These are phyloP conservation scores for Nymphicus hollandicus DNA, from an alignment of 2,113 vertebrate genomes.

Conservation along the genomic window DNA sequence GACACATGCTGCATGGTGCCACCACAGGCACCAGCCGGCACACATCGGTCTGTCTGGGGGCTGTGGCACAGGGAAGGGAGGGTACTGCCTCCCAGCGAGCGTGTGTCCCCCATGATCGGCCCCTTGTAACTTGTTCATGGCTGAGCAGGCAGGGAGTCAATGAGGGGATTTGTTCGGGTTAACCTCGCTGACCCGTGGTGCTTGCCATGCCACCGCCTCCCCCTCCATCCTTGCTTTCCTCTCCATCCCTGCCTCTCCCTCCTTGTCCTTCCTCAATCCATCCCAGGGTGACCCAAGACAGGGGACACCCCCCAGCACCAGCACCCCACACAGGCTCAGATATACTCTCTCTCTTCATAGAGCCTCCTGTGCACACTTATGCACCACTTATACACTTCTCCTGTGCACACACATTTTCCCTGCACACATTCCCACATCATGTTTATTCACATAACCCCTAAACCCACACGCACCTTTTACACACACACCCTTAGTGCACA, in stretches of 20 bases:
- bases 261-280: accelerated
- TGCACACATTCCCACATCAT: not conserved
- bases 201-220: not conserved
- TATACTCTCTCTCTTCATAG: not conserved
- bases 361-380: accelerated
- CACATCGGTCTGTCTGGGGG: accelerated
- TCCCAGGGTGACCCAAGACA: accelerated
- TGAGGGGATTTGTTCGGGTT: conserved; percentile 34
- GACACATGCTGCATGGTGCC: accelerated
- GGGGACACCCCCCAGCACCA: not conserved
- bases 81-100: accelerated
- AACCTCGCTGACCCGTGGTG: not conserved
- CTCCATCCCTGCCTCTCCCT: not conserved
- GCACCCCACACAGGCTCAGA: not conserved
- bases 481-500: not conserved
- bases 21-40: accelerated
- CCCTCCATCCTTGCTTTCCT: not conserved
- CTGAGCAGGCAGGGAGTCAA: conserved; percentile 41
- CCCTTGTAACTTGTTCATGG: not conserved
- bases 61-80: accelerated
- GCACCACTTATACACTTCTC: too few species aligned
- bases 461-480: not conserved
- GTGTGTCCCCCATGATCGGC: accelerated
- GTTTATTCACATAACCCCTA: too few species aligned
- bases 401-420: too few species aligned